These are phyloP conservation scores for Dasysyrphus tricinctus DNA, from an alignment of 2,888 invertebrate genomes.

Conservation along the genomic window DNA sequence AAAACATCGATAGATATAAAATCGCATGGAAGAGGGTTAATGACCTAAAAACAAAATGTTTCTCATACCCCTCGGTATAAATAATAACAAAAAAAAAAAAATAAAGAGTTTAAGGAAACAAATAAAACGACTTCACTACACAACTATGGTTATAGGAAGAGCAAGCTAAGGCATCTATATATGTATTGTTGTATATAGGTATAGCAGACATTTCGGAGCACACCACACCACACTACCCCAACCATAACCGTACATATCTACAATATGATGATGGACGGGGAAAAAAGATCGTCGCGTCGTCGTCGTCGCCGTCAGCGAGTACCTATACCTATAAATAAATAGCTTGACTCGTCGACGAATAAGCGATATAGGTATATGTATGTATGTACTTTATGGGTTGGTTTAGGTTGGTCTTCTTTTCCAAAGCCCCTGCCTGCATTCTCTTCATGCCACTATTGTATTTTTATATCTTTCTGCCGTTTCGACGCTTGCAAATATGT, in stretches of 20 bases:
- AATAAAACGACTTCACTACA: constrained; percentile 46
- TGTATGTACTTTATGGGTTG: constrained; percentile 38
- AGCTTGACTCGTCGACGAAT: constrained; percentile 31
- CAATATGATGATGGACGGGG: constrained; percentile 31
- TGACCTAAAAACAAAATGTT: constrained; percentile 58
- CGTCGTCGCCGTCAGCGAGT: neutral
- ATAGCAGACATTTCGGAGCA: constrained; percentile 41
- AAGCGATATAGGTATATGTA: constrained; percentile 22
- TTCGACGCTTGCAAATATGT: constrained; percentile 38
- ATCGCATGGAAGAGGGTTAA: constrained; percentile 67
- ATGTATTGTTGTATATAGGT: neutral
- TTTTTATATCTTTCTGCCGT: constrained; percentile 59
- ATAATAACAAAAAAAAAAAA: constrained; percentile 14
- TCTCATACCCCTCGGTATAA: constrained; percentile 34
- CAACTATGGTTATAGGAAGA: constrained; percentile 34
- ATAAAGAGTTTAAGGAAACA: constrained; percentile 48
- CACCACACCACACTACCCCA: constrained; percentile 32
- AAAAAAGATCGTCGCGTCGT: constrained; percentile 28
- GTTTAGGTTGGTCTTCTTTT: constrained; percentile 24
- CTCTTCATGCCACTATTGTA: constrained; percentile 26
- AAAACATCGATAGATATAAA: constrained; percentile 57
- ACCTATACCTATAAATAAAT: constrained; percentile 18
- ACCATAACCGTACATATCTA: neutral
- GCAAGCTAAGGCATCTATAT: constrained; percentile 18
- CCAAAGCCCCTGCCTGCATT: constrained; percentile 13